Base-by-base conservation (phyloP, 2,888 invertebrate species). In the Laothoe populi region DNA sequence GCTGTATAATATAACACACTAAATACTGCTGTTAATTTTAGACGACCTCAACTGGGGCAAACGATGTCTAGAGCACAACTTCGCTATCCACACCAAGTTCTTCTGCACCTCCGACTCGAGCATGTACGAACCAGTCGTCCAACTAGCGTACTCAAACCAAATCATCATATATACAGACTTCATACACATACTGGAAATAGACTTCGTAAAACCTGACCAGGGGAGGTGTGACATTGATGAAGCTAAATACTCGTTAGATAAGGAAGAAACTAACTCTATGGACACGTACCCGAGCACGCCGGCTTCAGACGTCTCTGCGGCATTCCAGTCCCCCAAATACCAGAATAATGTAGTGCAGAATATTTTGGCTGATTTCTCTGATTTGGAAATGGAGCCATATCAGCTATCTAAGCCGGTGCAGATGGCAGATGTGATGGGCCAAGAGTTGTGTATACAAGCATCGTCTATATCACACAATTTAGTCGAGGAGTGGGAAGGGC, bases 21-120 rank as follows among this genome's bases (percentile, higher is more conserved):
- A 4, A 31, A 35, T 19, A 35, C 26, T 16, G 7, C 11, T 45
- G 57, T 44, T 59, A 53, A 57, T 82, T 84, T 42, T 87, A 91
- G 84, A 84, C 86, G 92, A 90, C 77, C 86, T 92, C 65, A 95
- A 95, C 73, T 94, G 95, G 73, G 94, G 95, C 60, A 94, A 95
- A 78, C 90, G 96, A 72, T 99, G 99, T 82, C 90, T 97, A 63
- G 95, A 96, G 79, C 98, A 99, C 84, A 97, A 98, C 79, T 95
- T 98, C 72, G 97, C 98, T 57, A 95, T 98, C 69, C 98, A 99
- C 87, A 97, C 98, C 71, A 97, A 97, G 81, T 98, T 98, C 84
- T 97, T 97, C 80, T 96, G 97, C 73, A 96, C 97, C n/a, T 95
- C 96, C 49, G 97, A 97, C 59, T 96, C 96, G 74, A 97, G 97